Evolutionary conservation across 2,888 invertebrate species (phyloP).

Genomic region (Monoplex corrugatus): DNA sequence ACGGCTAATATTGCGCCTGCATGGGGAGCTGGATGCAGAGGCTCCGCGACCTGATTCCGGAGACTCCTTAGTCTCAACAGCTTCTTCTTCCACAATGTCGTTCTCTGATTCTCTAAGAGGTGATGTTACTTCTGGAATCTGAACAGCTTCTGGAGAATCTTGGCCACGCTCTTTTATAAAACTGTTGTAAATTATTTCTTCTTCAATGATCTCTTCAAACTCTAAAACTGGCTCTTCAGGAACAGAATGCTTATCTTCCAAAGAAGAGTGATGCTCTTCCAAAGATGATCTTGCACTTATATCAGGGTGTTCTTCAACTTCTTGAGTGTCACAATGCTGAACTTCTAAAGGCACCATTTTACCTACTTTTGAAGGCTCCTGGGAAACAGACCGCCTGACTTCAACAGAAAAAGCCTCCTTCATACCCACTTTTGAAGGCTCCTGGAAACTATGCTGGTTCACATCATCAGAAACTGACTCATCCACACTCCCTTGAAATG

Average conservation of each 20-base stretch:
- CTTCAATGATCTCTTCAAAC: constrained; percentile 6
- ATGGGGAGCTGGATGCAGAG: constrained; percentile 49
- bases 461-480: not conserved
- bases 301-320: not conserved
- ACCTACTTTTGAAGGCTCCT: not conserved
- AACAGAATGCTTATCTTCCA: not conserved
- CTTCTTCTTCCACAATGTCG: not conserved
- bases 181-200: not conserved
- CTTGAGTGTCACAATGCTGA: not conserved
- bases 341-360: not conserved
- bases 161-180: not conserved
- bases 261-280: too few relatives aligned
- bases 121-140: not conserved
- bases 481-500: not conserved
- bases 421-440: not conserved
- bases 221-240: not conserved
- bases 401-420: not conserved
- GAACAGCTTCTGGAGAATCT: not conserved
- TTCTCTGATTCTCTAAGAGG: not conserved
- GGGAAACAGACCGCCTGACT: not conserved
- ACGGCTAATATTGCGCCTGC: not conserved
- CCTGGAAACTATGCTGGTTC: not conserved
- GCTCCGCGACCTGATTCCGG: constrained; percentile 53
- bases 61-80: constrained; percentile 36
- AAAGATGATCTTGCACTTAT: not conserved